Evolutionary conservation across 2,113 vertebrate genomes (phyloP).

Genomic region (Paracyprichromis sp.): DNA sequence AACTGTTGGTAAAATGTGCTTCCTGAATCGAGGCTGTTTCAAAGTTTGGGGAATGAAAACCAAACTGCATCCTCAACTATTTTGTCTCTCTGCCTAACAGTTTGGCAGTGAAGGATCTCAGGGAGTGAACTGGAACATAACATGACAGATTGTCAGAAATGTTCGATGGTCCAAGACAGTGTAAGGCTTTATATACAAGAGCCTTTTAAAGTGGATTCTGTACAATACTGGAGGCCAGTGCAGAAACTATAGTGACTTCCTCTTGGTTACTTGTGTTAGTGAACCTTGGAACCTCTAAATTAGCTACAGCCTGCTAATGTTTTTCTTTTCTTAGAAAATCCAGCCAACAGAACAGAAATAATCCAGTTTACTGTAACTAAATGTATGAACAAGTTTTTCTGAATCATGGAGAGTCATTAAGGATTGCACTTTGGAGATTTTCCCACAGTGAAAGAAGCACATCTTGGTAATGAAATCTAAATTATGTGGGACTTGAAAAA

Average conservation of each 20-base stretch:
- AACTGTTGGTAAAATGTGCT: not conserved
- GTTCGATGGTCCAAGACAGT: not conserved
- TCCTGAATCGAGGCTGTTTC: not conserved
- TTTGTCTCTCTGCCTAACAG: not conserved
- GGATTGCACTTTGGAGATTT: not conserved
- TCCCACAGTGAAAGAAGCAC: not conserved
- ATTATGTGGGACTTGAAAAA: not conserved
- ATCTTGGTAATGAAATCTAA: not conserved
- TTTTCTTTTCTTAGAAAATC: not conserved
- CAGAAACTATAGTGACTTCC: not conserved
- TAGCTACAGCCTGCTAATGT: not conserved
- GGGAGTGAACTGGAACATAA: not conserved
- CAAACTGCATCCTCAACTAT: not conserved
- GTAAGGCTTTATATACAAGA: not conserved
- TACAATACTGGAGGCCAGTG: not conserved
- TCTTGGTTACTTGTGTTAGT: not conserved
- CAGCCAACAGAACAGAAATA: not conserved
- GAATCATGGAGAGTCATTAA: not conserved
- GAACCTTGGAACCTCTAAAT: not conserved
- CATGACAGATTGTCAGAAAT: not conserved
- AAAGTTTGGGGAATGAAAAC: not conserved
- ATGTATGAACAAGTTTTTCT: not conserved
- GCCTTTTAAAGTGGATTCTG: not conserved
- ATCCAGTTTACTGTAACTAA: not conserved
- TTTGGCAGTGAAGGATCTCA: not conserved